Percentiles rank a stretch among this genome's conserved stretches.
phyloP scores from a whole-genome alignment of 2,797 vertebrate species.

The Rhynchotus rufescens region DNA sequence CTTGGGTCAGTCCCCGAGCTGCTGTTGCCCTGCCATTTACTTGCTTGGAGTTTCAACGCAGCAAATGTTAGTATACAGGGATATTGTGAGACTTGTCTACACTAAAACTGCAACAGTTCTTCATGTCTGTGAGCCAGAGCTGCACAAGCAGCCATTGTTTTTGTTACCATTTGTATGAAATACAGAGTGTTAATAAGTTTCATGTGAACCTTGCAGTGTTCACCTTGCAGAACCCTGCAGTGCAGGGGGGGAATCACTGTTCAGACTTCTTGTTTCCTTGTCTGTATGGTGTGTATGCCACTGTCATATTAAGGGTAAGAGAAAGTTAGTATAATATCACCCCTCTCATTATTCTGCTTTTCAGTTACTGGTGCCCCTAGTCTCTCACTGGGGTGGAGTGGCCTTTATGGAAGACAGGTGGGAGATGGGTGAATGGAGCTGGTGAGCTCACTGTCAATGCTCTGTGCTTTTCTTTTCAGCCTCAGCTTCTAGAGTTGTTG shows the following conservation, averaged over 20 bases:
- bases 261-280: background rate
- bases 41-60: background rate
- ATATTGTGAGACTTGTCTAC: background rate
- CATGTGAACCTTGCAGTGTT: background rate
- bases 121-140: background rate
- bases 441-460: background rate
- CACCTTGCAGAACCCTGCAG: background rate
- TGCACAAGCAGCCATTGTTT: background rate
- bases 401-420: background rate
- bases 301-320: background rate
- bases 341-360: background rate
- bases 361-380: background rate
- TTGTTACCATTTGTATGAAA: background rate
- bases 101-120: background rate
- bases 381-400: background rate
- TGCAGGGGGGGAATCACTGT: background rate
- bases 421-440: background rate
- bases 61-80: background rate
- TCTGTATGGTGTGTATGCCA: background rate
- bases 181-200: background rate
- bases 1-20: background rate
- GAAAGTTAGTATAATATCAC: background rate
- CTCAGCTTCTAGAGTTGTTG: background rate
- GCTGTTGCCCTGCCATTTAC: background rate
- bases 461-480: slow-evolving; percentile 27